Evolutionary conservation across 1,140 invertebrate species (phyloP), one percentile per base, ranked within the genome.

Genomic region (Eulimnadia texana): DNA sequence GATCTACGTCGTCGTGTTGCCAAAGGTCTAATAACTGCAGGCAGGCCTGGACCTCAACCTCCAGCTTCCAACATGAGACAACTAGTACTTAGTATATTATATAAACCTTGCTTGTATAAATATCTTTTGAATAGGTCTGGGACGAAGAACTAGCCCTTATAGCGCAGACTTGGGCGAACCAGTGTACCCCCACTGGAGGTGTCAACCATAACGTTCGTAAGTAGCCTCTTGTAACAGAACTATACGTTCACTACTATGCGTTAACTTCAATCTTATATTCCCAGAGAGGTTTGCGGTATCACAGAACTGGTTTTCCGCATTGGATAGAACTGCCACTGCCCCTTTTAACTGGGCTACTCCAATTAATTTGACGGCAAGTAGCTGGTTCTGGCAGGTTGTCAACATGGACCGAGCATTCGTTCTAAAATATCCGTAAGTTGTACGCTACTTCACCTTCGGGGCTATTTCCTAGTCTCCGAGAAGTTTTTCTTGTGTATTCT

Each of bases 101-200:
- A 22, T 50, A 20, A 42, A 42, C 33, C 16, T 6, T 42, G 16
- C 33, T 42, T 42, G 6, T 42, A 42, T 42, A 16, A 42, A 42
- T 9, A 9, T 42, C 6, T 42, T 9, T 42, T 42, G 33, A n/a
- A 55, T 23, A 63, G 61, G 51, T n/a, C 20, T 63, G 61, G 61
- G 61, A 63, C 51, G 61, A 63, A 6, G 61, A 63, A 58, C 24
- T 63, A 27, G 61, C 61, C 22, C 25, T 52, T 3, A 58, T 63
- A 54, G 61, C 61, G 13, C 54, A 63, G 24, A 58, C 61, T 25
- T 50, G 51, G 22, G 61, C 53, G 1, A 27, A 57, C 6, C 61
- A 58, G 22, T 63, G 61, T 20, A 27, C 50, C 13, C 49, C 25
- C 54, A 49, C 13, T 49, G 28, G 47, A 42, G 61, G 57, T 54